Evolutionary conservation across 2,797 vertebrate species (phyloP), one percentile per base, ranked within the genome.

Genomic region (Neosilurus mollespiculum): DNA sequence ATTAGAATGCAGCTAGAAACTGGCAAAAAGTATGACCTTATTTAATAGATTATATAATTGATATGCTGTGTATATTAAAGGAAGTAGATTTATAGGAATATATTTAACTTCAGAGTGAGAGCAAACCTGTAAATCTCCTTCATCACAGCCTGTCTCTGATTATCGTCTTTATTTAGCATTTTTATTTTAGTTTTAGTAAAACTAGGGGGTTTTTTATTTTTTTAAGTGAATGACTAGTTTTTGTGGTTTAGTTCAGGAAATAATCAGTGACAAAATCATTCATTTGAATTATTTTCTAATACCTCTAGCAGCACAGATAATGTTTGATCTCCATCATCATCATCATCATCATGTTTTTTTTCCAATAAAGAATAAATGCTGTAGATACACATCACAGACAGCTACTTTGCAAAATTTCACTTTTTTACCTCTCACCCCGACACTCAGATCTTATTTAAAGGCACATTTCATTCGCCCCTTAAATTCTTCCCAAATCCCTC

Each of bases 401-500:
- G 22, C n/a, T 51, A 26, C n/a, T 65, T 59, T 11, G 22, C 22
- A 16, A 0, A 59, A 37, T 43, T 61, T 62, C 10, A 8, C 12
- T 58, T 37, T 51, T 61, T 89, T 10, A 61, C 18, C 37, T 61
- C 87, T 87, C 87, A 90, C 86, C 87, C 87, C 86, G 87, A 90
- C 89, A 90, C 83, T 89, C 87, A 91, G 58, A 92, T 93, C 89
- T 90, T 89, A 65, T 85, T 85, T 84, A 80, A 82, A 89, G 82
- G 82, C 85, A 86, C 87, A 84, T 92, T 90, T 77, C 90, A 89
- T 89, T 87, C 86, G 85, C 89, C 89, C 88, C 89, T 90, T 92
- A 93, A 93, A 94, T 93, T 94, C 93, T 90, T 93, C 90, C 87
- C 90, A 94, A 94, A 94, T 94, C 93, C 93, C 85, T 87, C 87